Evolutionary conservation across 2,797 vertebrate species (phyloP), one percentile per base, ranked within the genome.

Genomic region (Centroberyx gerrardi): DNA sequence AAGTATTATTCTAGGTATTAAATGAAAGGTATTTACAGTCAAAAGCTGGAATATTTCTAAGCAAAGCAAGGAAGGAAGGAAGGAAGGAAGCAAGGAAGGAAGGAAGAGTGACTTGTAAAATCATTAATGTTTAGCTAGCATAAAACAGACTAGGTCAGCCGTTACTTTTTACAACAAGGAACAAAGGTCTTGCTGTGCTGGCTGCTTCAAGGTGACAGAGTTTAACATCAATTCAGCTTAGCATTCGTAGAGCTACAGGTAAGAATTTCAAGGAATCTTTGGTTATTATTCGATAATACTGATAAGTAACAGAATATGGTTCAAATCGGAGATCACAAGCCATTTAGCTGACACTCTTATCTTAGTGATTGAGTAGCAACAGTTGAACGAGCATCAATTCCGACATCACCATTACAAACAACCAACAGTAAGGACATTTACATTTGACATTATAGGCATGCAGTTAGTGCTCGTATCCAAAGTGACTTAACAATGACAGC

Each of bases 131-230:
- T 75, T 54, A 62, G 52, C 74, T 5, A 14, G 54, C 62, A 59
- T 40, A 40, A 31, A 65, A 56, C 27, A 46, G 38, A 62, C 0
- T 8, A 13, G 29, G 62, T 40, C 54, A 80, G 69, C 44, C 29
- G 28, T 55, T 29, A 68, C 36, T 15, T 76, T 90, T 87, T 85
- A 92, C 46, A 40, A 69, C 70, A 17, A 17, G 63, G 86, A 61
- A 0, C 90, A 89, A 92, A 84, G 92, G 76, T 90, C 74, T 56
- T 48, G 31, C 58, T 69, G 29, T 27, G 54, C 71, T 53, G 60
- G 54, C 74, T 75, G 62, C 12, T 8, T 33, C 10, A 51, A 9
- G 3, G n/a, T 8, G 17, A 75, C 78, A 62, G 52, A 22, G 22
- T 22, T 22, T 22, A 67, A 14, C 8, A n/a, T 8, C 38, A 33